Conservation (phyloP, 2,888 invertebrate species). For the Noctua janthe region DNA sequence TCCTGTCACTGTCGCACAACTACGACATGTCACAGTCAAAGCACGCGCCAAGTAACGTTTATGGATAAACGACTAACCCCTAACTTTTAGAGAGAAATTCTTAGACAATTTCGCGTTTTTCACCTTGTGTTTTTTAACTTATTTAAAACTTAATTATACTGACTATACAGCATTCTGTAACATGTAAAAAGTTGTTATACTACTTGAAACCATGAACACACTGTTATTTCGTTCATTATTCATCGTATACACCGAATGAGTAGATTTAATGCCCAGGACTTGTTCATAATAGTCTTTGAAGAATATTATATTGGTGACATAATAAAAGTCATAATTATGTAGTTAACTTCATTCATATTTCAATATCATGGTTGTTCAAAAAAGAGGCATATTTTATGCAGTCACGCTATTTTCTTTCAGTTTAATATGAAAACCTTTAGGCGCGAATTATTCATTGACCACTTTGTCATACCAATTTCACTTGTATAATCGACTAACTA, state of each 20-base stretch:
- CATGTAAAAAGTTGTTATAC: conserved; percentile 64
- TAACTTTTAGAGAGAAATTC: not conserved
- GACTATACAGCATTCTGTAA: conserved; percentile 60
- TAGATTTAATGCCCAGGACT: not conserved
- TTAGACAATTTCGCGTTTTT: not conserved
- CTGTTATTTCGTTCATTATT: conserved; percentile 54
- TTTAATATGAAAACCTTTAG: not conserved
- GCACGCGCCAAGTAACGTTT: not conserved
- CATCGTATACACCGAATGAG: conserved; percentile 38
- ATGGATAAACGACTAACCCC: not conserved
- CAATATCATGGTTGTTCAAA: not conserved
- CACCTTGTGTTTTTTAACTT: conserved; percentile 50
- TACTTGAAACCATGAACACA: conserved; percentile 67
- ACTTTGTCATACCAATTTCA: not conserved
- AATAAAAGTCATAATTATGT: not conserved
- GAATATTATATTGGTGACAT: not conserved
- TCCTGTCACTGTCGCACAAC: not conserved
- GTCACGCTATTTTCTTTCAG: too few relatives aligned
- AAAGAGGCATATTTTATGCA: conserved; percentile 19
- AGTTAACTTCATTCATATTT: not conserved
- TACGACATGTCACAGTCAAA: not conserved
- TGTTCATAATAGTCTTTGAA: not conserved
- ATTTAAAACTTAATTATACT: conserved; percentile 43
- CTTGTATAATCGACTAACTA: not conserved
- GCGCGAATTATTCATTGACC: not conserved